A percentile compares a stretch with the other conserved stretches of the same genome.
Evolutionary conservation across 2,888 invertebrate genomes (phyloP).

Genomic region (Trimorus sp.): DNA sequence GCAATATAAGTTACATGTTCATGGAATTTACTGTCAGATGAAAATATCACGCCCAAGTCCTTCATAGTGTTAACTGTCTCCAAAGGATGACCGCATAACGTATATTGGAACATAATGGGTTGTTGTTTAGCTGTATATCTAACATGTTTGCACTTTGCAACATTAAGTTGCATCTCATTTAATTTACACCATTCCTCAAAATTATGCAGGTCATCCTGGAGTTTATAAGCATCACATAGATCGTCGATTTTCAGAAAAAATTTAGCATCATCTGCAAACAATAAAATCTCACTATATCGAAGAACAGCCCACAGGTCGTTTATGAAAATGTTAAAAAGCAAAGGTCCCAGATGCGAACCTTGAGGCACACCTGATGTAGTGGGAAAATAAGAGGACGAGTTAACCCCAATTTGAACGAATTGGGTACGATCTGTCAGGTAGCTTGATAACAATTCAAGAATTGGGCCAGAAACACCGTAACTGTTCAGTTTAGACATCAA

Average conservation of each 20-base stretch:
- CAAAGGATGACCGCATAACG: background rate
- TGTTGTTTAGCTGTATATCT: background rate
- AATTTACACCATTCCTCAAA: background rate
- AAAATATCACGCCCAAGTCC: background rate
- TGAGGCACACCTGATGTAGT: background rate
- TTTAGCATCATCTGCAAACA: slow-evolving; percentile 10
- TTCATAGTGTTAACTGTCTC: background rate
- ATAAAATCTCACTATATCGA: background rate
- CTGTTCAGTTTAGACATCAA: background rate
- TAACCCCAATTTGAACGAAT: background rate
- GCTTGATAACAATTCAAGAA: background rate
- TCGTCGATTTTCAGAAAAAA: background rate
- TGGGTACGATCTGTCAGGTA: background rate
- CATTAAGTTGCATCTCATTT: slow-evolving; percentile 1
- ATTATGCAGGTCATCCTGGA: background rate
- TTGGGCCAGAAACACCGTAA: background rate
- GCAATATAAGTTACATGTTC: background rate
- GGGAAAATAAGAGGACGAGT: background rate
- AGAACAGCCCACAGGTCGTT: background rate
- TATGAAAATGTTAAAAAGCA: background rate
- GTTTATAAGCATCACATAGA: background rate
- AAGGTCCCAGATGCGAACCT: slow-evolving; percentile 1
- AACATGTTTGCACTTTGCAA: background rate
- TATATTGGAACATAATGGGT: background rate
- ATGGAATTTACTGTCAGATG: slow-evolving; percentile 3